Conservation (phyloP, 2,113 vertebrate genomes). For the Chinchilla lanigera region DNA sequence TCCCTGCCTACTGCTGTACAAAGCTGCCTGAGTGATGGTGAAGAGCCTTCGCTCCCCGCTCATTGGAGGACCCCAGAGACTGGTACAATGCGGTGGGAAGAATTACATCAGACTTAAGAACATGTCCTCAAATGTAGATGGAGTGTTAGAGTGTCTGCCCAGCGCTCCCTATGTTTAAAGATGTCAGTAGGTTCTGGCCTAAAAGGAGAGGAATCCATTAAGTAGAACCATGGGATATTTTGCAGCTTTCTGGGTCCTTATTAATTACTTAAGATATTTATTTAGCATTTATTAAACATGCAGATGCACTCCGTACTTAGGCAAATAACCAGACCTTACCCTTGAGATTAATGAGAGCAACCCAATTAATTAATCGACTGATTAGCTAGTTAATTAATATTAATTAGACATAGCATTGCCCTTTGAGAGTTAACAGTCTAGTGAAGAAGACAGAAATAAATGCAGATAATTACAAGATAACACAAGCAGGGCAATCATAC, state of each 20-base stretch:
- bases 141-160: background rate
- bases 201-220: background rate
- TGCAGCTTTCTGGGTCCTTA: background rate
- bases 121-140: background rate
- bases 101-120: background rate
- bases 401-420: constrained; percentile 10
- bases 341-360: background rate
- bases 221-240: background rate
- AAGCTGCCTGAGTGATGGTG: background rate
- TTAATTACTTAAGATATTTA: background rate
- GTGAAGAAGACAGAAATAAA: background rate
- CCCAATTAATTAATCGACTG: background rate
- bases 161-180: background rate
- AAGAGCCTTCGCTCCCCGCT: background rate
- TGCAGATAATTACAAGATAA: background rate
- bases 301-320: background rate
- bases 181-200: background rate
- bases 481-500: background rate
- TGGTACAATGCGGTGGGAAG: background rate
- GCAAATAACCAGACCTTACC: background rate
- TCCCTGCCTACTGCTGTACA: background rate
- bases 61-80: background rate
- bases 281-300: constrained; percentile 30
- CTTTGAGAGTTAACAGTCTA: constrained; percentile 16
- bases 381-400: background rate